Percentiles rank a stretch among this genome's conserved stretches.
These are phyloP conservation scores for Bombycilla garrulus DNA, from an alignment of 2,113 vertebrate genomes.

Conservation along the genomic window DNA sequence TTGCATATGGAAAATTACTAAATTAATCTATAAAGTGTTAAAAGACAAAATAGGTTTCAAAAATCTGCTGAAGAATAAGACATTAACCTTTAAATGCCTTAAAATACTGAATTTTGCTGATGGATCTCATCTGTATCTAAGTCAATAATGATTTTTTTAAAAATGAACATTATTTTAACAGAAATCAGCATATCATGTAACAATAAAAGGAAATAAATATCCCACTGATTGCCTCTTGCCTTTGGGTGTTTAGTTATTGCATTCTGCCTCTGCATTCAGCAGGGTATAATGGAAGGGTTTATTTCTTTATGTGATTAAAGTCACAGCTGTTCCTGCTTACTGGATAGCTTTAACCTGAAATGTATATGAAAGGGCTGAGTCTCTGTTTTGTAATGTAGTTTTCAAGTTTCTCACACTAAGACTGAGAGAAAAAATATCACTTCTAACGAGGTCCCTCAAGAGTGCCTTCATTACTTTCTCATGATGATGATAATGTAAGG, in stretches of 20 bases:
- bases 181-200: slow-evolving; percentile 20
- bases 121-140: slow-evolving; percentile 6
- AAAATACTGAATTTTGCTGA: slow-evolving; percentile 38
- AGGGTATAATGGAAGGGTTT: slow-evolving; percentile 57
- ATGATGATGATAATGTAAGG: not conserved
- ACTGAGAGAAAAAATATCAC: slow-evolving; percentile 5
- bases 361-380: not conserved
- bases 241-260: slow-evolving; percentile 45
- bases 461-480: not conserved
- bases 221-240: slow-evolving; percentile 51
- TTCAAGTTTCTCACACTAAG: not conserved
- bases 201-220: slow-evolving; percentile 58
- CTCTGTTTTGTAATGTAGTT: not conserved
- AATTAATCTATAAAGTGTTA: not conserved
- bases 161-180: not conserved
- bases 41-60: not conserved
- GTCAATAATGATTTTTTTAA: not conserved
- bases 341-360: slow-evolving; percentile 34
- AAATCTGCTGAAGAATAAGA: not conserved
- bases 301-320: slow-evolving; percentile 69
- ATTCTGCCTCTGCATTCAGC: slow-evolving; percentile 52
- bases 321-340: slow-evolving; percentile 64
- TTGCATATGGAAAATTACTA: not conserved
- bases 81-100: not conserved
- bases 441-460: slow-evolving; percentile 13